Conservation (phyloP, 2,113 vertebrate genomes). For the Ia io region DNA sequence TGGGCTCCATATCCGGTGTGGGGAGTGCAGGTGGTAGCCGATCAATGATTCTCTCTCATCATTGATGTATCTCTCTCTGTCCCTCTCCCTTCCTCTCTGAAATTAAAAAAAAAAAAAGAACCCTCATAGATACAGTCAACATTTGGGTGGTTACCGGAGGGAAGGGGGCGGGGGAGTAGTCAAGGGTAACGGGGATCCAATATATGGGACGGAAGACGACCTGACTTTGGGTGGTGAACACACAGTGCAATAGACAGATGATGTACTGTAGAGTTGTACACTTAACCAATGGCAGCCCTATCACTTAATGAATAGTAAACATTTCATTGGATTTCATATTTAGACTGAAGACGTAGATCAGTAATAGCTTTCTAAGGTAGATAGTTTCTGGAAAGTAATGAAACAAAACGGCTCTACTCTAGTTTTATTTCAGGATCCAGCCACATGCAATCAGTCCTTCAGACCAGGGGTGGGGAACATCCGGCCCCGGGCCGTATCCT, state of each 20-base stretch:
- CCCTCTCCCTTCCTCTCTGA: too few species aligned
- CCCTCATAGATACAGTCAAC: background rate
- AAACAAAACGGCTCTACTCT: background rate
- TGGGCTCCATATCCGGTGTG: too few species aligned
- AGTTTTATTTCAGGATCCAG: background rate
- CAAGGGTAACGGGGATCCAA: background rate
- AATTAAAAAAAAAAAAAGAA: background rate
- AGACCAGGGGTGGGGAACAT: background rate
- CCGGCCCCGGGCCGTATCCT: too few species aligned
- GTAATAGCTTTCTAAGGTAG: background rate
- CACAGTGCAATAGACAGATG: background rate
- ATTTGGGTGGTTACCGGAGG: too few species aligned
- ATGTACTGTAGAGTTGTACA: background rate
- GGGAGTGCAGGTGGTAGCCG: too few species aligned
- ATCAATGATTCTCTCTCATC: too few species aligned
- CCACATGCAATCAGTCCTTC: background rate
- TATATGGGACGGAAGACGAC: too few species aligned
- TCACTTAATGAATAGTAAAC: background rate
- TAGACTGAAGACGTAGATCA: background rate
- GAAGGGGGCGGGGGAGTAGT: too few species aligned
- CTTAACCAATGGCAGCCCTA: too few species aligned
- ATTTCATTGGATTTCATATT: conserved; percentile 45
- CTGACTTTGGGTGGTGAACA: too few species aligned
- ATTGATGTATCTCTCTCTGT: too few species aligned
- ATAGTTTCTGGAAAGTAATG: background rate